Evolutionary conservation across 30 jellyfish, hydroid and myxozoan species (phyloP), one percentile per base, ranked within the genome.

Genomic region (Chrysaora quinquecirrha): DNA sequence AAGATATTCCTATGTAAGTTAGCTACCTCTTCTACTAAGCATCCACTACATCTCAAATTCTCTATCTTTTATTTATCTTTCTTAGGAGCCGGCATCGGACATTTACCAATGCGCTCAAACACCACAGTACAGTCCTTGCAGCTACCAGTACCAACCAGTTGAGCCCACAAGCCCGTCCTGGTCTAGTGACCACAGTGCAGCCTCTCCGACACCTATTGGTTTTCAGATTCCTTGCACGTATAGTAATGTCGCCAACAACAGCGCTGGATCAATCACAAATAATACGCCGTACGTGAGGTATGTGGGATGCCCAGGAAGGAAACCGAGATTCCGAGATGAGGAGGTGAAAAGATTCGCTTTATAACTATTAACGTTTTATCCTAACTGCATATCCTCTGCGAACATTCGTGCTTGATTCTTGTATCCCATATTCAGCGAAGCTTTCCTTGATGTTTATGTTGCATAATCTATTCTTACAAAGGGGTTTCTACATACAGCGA

Each of bases 131-230:
- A 82, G 92, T 43, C 90, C 90, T n/a, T 80, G 90, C 30, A 34
- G 73, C 73, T 82, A 82, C 34, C 78, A 35, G 71, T 82, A 80
- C 71, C 92, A 20, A 61, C 70, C 46, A 14, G 16, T 47, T 1
- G 28, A 30, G 25, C 85, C 92, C 21, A 65, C 47, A 38, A 82
- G 92, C 50, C 92, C 92, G 61, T 82, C 92, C 50, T 49, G 85
- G 43, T 82, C 85, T 7, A 82, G 92, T 46, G 73, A 82, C 21
- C 54, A 85, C 75, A 16, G 29, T 49, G 85, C 78, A 34, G 68
- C 92, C 25, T 80, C 90, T 12, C 77, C 90, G 24, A 33, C 33
- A 4, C 60, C 12, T 2, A 66, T 69, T 67, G 80, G 80, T 48
- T 82, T 61, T 82, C 92, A 82, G 80, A 79, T 73, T 33, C 85